A percentile compares a stretch with the other conserved stretches of the same genome.
phyloP scores from a whole-genome alignment of 1,140 invertebrate species.

The Sitobion miscanthi region DNA sequence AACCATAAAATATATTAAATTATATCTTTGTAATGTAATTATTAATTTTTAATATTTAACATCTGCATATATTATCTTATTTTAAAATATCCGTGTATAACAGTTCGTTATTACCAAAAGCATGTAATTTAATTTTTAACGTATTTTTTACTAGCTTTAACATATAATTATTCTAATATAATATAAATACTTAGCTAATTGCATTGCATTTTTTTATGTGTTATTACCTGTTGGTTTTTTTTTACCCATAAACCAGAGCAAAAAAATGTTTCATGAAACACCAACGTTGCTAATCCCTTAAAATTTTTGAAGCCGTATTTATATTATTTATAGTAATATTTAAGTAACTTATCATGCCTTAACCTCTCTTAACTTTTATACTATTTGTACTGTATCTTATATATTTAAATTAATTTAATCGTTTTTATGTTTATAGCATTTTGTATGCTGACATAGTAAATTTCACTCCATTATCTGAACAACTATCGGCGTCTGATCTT shows the following conservation, averaged over 20 bases:
- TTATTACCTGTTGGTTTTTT: neutral
- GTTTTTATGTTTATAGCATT: slow-evolving; percentile 71
- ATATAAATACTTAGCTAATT: neutral
- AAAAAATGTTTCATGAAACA: neutral
- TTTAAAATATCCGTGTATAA: neutral
- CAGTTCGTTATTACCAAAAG: neutral
- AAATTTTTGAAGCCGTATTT: neutral
- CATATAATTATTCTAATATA: neutral
- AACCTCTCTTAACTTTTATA: slow-evolving; percentile 33
- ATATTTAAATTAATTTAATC: neutral
- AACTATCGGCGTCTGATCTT: slow-evolving; percentile 90
- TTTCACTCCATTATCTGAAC: slow-evolving; percentile 92
- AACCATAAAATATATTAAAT: neutral
- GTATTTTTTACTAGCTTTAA: neutral
- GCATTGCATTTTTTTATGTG: neutral
- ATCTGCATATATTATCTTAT: neutral
- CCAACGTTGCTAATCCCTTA: neutral
- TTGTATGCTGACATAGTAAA: slow-evolving; percentile 98
- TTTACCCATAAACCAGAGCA: neutral
- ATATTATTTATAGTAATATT: neutral
- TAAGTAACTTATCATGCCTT: neutral
- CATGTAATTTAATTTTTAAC: neutral
- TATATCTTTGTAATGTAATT: neutral
- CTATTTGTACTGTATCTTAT: slow-evolving; percentile 56
- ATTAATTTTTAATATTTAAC: neutral